Evolutionary conservation across 2,888 invertebrate genomes (phyloP), one percentile per base, ranked within the genome.

Genomic region (Microctonus aethiopoides): DNA sequence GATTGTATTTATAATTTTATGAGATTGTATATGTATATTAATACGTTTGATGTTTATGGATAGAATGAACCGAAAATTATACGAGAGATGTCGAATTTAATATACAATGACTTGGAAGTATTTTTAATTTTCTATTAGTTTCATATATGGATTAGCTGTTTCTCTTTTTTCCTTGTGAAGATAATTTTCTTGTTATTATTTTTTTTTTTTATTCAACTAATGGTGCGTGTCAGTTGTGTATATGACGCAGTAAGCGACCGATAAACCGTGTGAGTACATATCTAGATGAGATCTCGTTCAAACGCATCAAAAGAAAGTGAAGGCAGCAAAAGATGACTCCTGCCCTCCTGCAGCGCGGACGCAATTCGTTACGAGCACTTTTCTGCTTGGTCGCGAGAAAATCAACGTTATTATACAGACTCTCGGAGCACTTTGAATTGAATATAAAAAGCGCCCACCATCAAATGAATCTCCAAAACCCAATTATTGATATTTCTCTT

Each of bases 211-310:
- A 75, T 73, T 73, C 74, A 75, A 74, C 79, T 83, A 83, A 82
- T 82, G 82, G 80, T 79, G 79, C 79, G 77, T 79, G 79, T 81
- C 78, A 80, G 81, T 81, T 77, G 79, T 77, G 75, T 70, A 32
- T 51, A 52, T 56, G 77, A 71, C 73, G 75, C 75, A 70, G 72
- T 62, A 75, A 74, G 80, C 77, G 78, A 74, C 79, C 74, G 78
- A 73, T 76, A 78, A 77, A 78, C 80, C 80, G 78, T 79, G 78
- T 81, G 79, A 72, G 65, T 71, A 72, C 80, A 72, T 86, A 86
- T 86, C 86, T 85, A 84, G 84, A 86, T 86, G 85, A 86, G 84
- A 86, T 86, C 86, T 86, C 80, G 81, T n/a, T 46, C 46, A 46
- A 46, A n/a, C 46, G 46, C 46, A 46, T 46, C 46, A 16, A 80